A percentile compares a stretch with the other conserved stretches of the same genome.
These are phyloP conservation scores for Battus philenor DNA, from an alignment of 1,140 invertebrate species.

Conservation along the genomic window DNA sequence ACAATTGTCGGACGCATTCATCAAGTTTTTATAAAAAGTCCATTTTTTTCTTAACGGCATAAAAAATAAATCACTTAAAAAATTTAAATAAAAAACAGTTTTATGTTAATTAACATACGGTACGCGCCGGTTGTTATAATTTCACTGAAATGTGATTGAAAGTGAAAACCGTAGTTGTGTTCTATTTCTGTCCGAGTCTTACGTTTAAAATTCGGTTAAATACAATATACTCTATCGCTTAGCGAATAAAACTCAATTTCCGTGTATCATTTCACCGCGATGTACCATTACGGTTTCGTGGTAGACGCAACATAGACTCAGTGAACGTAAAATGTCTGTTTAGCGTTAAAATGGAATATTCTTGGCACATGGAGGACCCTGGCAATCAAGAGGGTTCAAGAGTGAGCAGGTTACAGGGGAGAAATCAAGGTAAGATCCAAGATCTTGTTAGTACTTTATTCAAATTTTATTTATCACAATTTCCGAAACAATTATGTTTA, in stretches of 20 bases:
- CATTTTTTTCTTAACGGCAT: no score
- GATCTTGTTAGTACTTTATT: no score
- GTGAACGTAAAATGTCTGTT: slow-evolving; percentile 28
- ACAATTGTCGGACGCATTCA: slow-evolving; percentile 51
- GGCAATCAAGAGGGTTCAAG: slow-evolving; percentile 37
- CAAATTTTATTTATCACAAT: no score
- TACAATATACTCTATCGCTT: background rate
- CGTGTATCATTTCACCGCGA: slow-evolving; percentile 16
- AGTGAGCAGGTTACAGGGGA: slow-evolving; percentile 29
- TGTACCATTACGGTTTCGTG: slow-evolving; percentile 39
- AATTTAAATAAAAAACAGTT: slow-evolving; percentile 6
- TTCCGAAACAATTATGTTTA: no score
- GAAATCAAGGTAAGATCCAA: slow-evolving; percentile 31
- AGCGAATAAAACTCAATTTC: background rate
- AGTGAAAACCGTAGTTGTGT: slow-evolving; percentile 26
- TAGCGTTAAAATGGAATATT: slow-evolving; percentile 61
- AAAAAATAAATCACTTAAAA: slow-evolving; percentile 3
- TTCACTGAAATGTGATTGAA: slow-evolving; percentile 35
- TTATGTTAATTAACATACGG: slow-evolving; percentile 20
- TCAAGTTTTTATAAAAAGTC: no score
- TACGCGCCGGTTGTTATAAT: slow-evolving; percentile 28
- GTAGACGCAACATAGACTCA: slow-evolving; percentile 48
- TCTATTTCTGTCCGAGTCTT: slow-evolving; percentile 3
- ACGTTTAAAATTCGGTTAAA: background rate
- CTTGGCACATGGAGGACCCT: slow-evolving; percentile 60